phyloP scores from a whole-genome alignment of 2,797 vertebrate genomes.

The Sphaeramia orbicularis region DNA sequence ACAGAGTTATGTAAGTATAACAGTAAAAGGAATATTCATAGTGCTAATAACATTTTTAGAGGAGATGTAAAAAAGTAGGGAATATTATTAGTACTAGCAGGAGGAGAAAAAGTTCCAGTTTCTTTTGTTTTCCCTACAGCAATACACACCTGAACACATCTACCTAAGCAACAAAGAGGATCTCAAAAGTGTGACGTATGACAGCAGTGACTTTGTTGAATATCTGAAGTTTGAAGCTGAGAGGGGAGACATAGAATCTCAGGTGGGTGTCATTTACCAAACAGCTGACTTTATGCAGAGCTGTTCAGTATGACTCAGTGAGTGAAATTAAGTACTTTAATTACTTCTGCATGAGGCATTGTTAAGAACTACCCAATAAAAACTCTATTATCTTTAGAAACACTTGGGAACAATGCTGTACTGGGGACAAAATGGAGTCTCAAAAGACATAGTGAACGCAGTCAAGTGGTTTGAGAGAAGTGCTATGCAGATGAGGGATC shows the following conservation, averaged over 20 bases:
- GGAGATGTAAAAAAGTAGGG: not conserved
- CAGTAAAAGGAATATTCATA: too few species aligned
- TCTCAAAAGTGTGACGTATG: slow-evolving; percentile 84
- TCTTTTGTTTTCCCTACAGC: slow-evolving; percentile 52
- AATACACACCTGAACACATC: slow-evolving; percentile 88
- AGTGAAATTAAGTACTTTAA: slow-evolving; percentile 5
- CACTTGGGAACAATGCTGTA: slow-evolving; percentile 89
- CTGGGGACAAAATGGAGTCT: slow-evolving; percentile 92
- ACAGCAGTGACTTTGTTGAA: slow-evolving; percentile 87
- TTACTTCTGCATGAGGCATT: slow-evolving; percentile 10
- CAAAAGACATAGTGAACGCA: slow-evolving; percentile 87
- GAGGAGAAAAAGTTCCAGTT: not conserved
- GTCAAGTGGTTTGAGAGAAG: slow-evolving; percentile 90
- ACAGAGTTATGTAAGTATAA: too few species aligned
- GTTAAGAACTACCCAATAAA: slow-evolving; percentile 35
- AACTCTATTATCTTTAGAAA: slow-evolving; percentile 82
- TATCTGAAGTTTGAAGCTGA: slow-evolving; percentile 91
- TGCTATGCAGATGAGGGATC: slow-evolving; percentile 90
- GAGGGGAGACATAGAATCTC: slow-evolving; percentile 88
- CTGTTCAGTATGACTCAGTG: slow-evolving; percentile 9
- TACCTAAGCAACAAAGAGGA: slow-evolving; percentile 86
- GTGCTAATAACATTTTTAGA: too few species aligned
- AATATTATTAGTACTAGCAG: not conserved
- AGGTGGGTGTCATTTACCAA: slow-evolving; percentile 79
- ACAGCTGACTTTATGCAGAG: not conserved